Percentiles rank a stretch among this genome's conserved stretches.
Conservation (phyloP, 1,140 invertebrate species). For the Aphelenchoides fujianensis region DNA sequence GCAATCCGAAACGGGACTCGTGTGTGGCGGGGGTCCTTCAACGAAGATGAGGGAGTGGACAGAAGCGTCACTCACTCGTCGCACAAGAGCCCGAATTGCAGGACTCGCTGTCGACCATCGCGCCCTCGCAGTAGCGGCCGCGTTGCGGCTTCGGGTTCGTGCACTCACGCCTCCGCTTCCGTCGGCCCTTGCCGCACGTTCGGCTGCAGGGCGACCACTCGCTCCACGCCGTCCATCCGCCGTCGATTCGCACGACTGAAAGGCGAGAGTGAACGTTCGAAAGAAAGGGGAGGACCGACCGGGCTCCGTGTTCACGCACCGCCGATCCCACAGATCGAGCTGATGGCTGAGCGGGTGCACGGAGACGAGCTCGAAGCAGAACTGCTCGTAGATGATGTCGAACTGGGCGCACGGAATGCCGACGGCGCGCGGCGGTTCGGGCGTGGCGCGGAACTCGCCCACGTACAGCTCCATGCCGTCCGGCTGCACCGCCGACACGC, state of each 20-base stretch:
- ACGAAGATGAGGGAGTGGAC: too few species aligned
- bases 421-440: conserved; percentile 16
- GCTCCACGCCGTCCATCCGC: conserved; percentile 80
- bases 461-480: conserved; percentile 24
- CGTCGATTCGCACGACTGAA: conserved; percentile 71
- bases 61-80: background rate
- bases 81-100: conserved; percentile 11
- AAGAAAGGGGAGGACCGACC: too few species aligned
- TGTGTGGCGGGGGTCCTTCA: too few species aligned
- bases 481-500: conserved; percentile 27
- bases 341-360: conserved; percentile 25
- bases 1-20: background rate
- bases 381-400: conserved; percentile 37
- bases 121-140: background rate
- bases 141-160: conserved; percentile 14
- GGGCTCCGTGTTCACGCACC: conserved; percentile 39
- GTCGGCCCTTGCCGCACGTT: conserved; percentile 81
- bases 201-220: conserved; percentile 79
- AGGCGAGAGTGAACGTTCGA: too few species aligned
- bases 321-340: conserved; percentile 35
- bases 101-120: conserved; percentile 7
- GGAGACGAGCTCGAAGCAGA: conserved; percentile 36
- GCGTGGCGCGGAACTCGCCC: conserved; percentile 19
- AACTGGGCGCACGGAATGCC: conserved; percentile 34
- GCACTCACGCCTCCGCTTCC: conserved; percentile 70